Conservation (phyloP, 1,140 invertebrate genomes). For the Brachionus koreanus region DNA sequence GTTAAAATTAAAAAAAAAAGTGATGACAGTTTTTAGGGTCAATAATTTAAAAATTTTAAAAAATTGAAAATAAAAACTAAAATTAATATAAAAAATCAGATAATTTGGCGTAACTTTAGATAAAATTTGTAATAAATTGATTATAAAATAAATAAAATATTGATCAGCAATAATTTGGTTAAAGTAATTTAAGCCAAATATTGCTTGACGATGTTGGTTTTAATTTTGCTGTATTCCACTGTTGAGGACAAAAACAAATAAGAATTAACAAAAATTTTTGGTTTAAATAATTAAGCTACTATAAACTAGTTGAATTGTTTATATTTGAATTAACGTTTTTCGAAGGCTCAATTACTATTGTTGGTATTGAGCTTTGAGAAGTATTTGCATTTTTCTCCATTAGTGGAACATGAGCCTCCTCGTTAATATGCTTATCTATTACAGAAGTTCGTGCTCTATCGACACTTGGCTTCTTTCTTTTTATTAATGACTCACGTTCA, state of each 20-base stretch:
- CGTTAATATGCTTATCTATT: background rate
- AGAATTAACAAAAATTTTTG: background rate
- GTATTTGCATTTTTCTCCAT: background rate
- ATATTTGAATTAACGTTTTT: background rate
- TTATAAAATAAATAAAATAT: background rate
- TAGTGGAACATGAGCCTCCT: background rate
- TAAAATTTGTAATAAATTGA: background rate
- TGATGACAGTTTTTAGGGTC: background rate
- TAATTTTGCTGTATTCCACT: background rate
- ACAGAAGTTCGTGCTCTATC: background rate
- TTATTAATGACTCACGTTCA: background rate
- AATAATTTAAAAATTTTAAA: background rate
- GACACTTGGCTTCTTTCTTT: background rate
- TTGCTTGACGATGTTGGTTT: background rate
- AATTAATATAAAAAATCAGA: background rate
- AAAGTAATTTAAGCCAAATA: background rate
- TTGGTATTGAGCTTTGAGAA: constrained; percentile 24
- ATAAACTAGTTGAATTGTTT: constrained; percentile 12
- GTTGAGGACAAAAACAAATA: background rate
- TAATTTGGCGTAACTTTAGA: background rate
- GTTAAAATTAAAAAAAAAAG: background rate
- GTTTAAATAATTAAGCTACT: background rate
- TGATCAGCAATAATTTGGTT: background rate
- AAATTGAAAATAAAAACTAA: background rate
- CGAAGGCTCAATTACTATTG: constrained; percentile 27